Evolutionary conservation across 2,113 vertebrate species (phyloP), one percentile per base, ranked within the genome.

Genomic region (Scopus umbretta): DNA sequence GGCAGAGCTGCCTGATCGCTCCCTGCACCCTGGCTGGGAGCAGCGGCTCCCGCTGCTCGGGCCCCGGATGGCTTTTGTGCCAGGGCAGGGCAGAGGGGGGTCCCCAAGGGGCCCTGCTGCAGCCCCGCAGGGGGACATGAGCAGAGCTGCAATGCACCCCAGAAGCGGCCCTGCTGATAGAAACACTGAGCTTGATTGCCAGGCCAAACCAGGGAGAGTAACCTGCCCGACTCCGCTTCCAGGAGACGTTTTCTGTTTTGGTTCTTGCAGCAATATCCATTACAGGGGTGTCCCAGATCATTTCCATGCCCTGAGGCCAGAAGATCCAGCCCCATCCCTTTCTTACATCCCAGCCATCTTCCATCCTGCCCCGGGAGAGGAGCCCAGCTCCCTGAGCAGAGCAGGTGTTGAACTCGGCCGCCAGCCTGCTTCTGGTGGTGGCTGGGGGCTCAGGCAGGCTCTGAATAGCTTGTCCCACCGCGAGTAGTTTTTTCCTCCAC

Each of bases 11-110:
- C 55, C 63, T 0, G 20, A 5, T 16, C 1, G 32, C 29, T 43
- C 18, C 40, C 34, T 1, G 25, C n/a, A 1, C 7, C 21, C 0
- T 4, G 20, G 53, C 43, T 1, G 19, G 34, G 26, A n/a, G 52
- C 56, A 4, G 40, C 19, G 11, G 29, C 21, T 52, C 32, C 68
- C 12, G 6, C 27, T 1, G 7, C n/a, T n/a, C 32, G 5, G 29
- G 5, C 6, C 32, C 16, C 4, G 16, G 16, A 2, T 8, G 40
- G 19, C 30, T 20, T 11, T 21, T 65, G 8, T 29, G 16, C 55
- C 34, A 1, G 34, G 59, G 50, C 34, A 40, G 43, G 55, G 22
- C 13, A 7, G 32, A 7, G 26, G 27, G 34, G 18, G 8, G 11
- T 5, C 26, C 45, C 40, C 1, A 3, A 34, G 32, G 59, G 43